Percentiles rank a stretch among this genome's conserved stretches.
These are phyloP conservation scores for Anarsia innoxiella DNA, from an alignment of 2,888 invertebrate genomes.

Conservation along the genomic window DNA sequence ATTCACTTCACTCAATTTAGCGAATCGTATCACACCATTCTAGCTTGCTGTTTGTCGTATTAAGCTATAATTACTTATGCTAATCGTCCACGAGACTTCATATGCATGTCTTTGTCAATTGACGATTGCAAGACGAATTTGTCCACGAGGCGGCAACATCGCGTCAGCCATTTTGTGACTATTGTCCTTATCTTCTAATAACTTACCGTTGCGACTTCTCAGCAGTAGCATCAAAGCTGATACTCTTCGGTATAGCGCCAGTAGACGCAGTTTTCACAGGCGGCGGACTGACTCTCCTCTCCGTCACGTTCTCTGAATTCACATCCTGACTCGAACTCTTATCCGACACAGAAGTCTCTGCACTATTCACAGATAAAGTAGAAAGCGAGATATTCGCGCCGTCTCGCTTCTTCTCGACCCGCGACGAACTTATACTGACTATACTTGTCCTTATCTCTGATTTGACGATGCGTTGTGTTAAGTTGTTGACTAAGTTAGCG, in stretches of 20 bases:
- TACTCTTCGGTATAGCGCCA: conserved; percentile 93
- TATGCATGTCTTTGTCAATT: too few relatives aligned
- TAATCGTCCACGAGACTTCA: too few relatives aligned
- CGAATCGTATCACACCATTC: too few relatives aligned
- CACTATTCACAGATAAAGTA: conserved; percentile 61
- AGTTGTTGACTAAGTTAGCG: conserved; percentile 48
- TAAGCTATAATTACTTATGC: too few relatives aligned
- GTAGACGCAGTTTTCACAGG: conserved; percentile 73
- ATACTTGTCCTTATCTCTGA: conserved; percentile 61
- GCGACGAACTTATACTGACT: conserved; percentile 60
- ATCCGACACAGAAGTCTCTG: conserved; percentile 60
- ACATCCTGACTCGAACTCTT: conserved; percentile 69
- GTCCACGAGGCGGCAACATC: too few relatives aligned
- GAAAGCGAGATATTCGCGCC: conserved; percentile 53
- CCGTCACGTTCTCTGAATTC: conserved; percentile 63
- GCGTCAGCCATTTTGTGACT: background rate
- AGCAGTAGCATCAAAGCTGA: conserved; percentile 92
- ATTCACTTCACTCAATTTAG: too few relatives aligned
- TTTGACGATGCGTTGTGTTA: conserved; percentile 51
- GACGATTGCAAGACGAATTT: too few relatives aligned
- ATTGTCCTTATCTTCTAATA: too few relatives aligned
- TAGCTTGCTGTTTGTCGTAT: too few relatives aligned
- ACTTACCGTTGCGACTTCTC: conserved; percentile 81
- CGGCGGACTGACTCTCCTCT: conserved; percentile 57
- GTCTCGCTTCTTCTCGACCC: conserved; percentile 55